Percentiles rank a stretch among this genome's conserved stretches.
These are phyloP conservation scores for Lithophane leautieri DNA, from an alignment of 2,888 invertebrate genomes.

Conservation along the genomic window DNA sequence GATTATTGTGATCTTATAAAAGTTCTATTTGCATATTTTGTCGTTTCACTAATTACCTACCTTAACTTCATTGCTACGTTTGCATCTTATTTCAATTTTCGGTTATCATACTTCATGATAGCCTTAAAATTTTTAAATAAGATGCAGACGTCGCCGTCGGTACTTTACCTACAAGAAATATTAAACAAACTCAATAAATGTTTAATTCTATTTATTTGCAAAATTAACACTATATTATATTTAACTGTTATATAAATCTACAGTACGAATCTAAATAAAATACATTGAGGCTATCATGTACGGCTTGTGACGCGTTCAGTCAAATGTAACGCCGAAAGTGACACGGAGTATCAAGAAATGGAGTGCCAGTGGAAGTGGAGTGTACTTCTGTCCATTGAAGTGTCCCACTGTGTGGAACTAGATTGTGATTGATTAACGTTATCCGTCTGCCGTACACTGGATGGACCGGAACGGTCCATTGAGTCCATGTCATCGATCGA, in stretches of 20 bases:
- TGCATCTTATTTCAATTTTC: not conserved
- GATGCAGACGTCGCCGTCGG: no score
- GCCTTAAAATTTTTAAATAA: no score
- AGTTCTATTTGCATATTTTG: conserved; percentile 11
- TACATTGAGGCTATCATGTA: conserved; percentile 60
- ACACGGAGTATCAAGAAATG: conserved; percentile 9
- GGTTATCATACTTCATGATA: not conserved
- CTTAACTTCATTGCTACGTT: not conserved
- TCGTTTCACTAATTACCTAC: conserved; percentile 10
- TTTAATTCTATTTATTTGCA: conserved; percentile 53
- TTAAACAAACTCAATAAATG: not conserved
- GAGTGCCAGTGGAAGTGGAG: conserved; percentile 1
- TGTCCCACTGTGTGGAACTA: not conserved
- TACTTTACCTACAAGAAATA: no score
- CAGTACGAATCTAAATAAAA: conserved; percentile 50
- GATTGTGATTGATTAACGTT: not conserved
- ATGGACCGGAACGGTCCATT: no score
- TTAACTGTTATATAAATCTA: conserved; percentile 62
- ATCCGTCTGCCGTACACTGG: not conserved
- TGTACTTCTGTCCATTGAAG: not conserved
- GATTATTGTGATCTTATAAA: conserved; percentile 40
- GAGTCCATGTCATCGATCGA: not conserved
- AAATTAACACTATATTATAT: conserved; percentile 55
- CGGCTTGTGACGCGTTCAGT: conserved; percentile 20
- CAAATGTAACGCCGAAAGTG: conserved; percentile 9